A percentile compares a stretch with the other conserved stretches of the same genome.
These are phyloP conservation scores for Hiodon alosoides DNA, from an alignment of 2,113 vertebrate genomes.

Conservation along the genomic window DNA sequence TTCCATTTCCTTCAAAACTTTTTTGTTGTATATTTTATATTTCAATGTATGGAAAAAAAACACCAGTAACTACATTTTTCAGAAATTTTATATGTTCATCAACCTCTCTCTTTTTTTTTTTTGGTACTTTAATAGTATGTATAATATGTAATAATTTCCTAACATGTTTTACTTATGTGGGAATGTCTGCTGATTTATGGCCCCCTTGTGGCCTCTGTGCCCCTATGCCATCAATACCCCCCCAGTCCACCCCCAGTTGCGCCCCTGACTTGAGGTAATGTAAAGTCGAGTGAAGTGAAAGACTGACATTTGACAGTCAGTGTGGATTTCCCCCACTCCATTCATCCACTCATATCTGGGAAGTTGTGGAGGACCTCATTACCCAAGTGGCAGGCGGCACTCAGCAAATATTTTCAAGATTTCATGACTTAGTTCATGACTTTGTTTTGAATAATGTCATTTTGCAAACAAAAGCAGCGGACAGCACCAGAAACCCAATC, in stretches of 20 bases:
- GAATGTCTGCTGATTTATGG: too few relatives aligned
- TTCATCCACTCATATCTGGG: constrained; percentile 56
- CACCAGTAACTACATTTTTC: too few relatives aligned
- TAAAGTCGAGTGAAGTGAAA: constrained; percentile 40
- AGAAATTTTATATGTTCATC: neutral
- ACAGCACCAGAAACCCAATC: constrained; percentile 71
- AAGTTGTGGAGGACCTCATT: constrained; percentile 54
- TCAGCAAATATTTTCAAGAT: constrained; percentile 68
- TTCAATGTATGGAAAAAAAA: too few relatives aligned
- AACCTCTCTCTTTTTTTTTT: neutral
- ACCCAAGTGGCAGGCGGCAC: constrained; percentile 54
- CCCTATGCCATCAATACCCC: too few relatives aligned
- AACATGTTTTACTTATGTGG: too few relatives aligned
- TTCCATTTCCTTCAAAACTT: too few relatives aligned
- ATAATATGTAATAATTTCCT: neutral
- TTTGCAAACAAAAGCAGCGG: constrained; percentile 51
- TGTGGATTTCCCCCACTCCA: constrained; percentile 49
- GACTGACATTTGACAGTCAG: constrained; percentile 54
- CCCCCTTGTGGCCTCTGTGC: too few relatives aligned
- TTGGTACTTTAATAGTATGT: neutral
- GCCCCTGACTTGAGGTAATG: neutral
- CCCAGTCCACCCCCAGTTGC: too few relatives aligned
- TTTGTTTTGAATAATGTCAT: constrained; percentile 48
- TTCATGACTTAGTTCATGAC: constrained; percentile 75
- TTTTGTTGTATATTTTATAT: too few relatives aligned